Base-by-base conservation (phyloP, 2,797 vertebrate species). In the Bradypodion ventrale region DNA sequence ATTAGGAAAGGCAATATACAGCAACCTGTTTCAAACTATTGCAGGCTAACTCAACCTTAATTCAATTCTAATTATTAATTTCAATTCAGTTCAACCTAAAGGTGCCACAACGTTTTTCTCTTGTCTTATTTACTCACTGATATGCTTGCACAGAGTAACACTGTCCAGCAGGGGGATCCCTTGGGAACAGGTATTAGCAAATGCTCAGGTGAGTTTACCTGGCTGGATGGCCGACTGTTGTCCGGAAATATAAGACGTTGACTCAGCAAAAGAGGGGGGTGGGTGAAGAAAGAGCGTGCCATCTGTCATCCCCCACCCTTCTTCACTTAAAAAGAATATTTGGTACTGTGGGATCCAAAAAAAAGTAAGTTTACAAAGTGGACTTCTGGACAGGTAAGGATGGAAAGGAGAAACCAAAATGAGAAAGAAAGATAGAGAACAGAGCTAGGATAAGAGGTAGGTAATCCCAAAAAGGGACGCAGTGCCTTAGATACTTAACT, bases 171-270 rank as follows among this genome's bases (percentile, higher is more conserved):
- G 84, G 70, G 63, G 78, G 73, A 63, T 12, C 29, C 49, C 52
- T 3, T 25, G 65, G 19, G 73, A 12, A n/a, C 32, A 49, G 32
- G 10, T 29, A 70, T 23, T 32, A 62, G 52, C 32, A 13, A 15
- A 46, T 15, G 8, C 32, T 70, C 84, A 85, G 78, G 84, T 85
- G 65, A 85, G 52, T 49, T 85, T 69, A 85, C 73, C 84, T 81
- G 84, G 52, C 65, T 59, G 37, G 70, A 12, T 44, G 46, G 52
- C 52, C 52, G n/a, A 8, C 56, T 46, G 56, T 82, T 76, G 65
- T 76, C 84, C 84, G 84, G 84, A 85, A 85, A 75, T 69, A 25
- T 27, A n/a, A 62, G n/a, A 76, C 75, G 63, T 80, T 85, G 72
- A 69, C 72, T 75, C 13, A 69, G 79, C 72, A n/a, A 19, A 85